phyloP scores from a whole-genome alignment of 64 coral and sea anemone genomes.

The Stylophora pistillata region DNA sequence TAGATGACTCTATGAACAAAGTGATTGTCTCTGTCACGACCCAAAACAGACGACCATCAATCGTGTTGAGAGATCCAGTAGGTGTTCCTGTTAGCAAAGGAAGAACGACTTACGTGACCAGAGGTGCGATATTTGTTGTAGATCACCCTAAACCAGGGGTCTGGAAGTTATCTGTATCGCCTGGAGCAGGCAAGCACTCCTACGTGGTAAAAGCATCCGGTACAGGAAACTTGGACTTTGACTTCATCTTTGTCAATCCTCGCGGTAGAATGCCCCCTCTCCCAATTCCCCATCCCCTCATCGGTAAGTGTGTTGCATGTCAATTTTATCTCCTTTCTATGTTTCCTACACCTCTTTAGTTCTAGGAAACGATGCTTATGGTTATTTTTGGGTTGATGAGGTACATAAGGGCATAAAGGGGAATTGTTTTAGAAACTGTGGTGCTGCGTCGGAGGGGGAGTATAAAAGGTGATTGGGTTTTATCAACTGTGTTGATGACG shows the following conservation, averaged over 20 bases:
- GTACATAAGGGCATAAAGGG: no score
- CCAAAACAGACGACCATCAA: not conserved
- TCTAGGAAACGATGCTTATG: no score
- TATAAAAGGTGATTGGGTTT: no score
- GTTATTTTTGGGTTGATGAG: no score
- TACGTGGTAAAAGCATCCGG: slow-evolving; percentile 38
- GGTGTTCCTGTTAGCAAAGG: slow-evolving; percentile 10
- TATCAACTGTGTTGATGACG: no score
- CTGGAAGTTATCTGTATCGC: slow-evolving; percentile 32
- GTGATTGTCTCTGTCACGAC: slow-evolving; percentile 62
- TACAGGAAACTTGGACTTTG: slow-evolving; percentile 50
- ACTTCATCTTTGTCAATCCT: slow-evolving; percentile 40
- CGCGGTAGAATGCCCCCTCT: not conserved
- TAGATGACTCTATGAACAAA: slow-evolving; percentile 66
- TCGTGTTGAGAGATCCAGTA: slow-evolving; percentile 42
- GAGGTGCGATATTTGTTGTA: slow-evolving; percentile 59
- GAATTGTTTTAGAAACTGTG: no score
- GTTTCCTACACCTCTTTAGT: not conserved
- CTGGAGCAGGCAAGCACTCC: slow-evolving; percentile 42
- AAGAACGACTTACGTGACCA: slow-evolving; percentile 13
- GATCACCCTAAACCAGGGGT: slow-evolving; percentile 34
- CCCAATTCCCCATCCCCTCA: slow-evolving; percentile 41
- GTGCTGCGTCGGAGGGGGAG: no score
- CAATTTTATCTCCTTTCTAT: no score
- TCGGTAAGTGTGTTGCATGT: slow-evolving; percentile 14